Base-by-base conservation (phyloP, 2,113 vertebrate species). In the Willisornis vidua region DNA sequence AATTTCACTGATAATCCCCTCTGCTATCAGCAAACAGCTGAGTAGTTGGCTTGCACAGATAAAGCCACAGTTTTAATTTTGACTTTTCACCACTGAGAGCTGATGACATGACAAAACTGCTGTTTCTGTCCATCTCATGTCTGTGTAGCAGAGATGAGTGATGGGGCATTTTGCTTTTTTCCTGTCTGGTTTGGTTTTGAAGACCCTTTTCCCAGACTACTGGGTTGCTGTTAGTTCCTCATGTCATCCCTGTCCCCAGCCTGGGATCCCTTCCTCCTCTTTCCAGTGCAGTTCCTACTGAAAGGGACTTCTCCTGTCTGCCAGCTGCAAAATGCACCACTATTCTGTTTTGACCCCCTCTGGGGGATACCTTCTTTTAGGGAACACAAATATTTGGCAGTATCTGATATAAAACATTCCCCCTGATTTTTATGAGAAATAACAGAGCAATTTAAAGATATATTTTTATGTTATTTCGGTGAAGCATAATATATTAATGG, bases 401-500 rank as follows among this genome's bases (percentile, higher is more conserved):
- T 94, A 73, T 94, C 91, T 0, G 5, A 52, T 74, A 49, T 17
- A 83, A 74, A 37, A 94, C 88, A 93, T 92, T 95, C 87, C 94
- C 85, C 59, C 46, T 52, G 82, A 63, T 91, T 97, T 96, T 93
- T 96, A 77, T 71, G 26, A 86, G 58, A 89, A 90, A 71, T 89
- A 97, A 88, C 75, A 97, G 72, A 96, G 71, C 74, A 14, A 79
- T 93, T 93, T 77, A 95, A 95, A 96, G 88, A 65, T 94, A 94
- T 91, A 93, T 85, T 93, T 89, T 80, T 91, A 77, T 96, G 85
- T 83, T 94, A 77, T 96, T 90, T 96, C 74, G 18, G 71, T 93
- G 96, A 95, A 96, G 86, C 78, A 17, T 97, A 95, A 92, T 94
- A 71, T 96, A 88, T 96, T 95, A 86, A 94, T 96, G 96, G 97